phyloP scores from a whole-genome alignment of 1,140 invertebrate genomes.

The Drosophila suzukii region DNA sequence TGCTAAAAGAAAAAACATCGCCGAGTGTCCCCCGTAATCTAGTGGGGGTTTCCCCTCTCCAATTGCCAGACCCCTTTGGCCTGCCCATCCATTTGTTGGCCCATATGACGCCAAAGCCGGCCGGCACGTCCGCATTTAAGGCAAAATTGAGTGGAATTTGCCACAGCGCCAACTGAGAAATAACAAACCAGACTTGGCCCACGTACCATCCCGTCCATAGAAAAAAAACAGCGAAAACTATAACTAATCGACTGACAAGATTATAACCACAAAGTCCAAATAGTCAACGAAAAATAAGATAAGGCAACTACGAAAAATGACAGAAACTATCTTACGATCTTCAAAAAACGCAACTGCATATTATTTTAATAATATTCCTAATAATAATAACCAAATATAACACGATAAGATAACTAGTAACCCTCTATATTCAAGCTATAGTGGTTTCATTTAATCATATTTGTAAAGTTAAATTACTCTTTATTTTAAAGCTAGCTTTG shows the following conservation, averaged over 20 bases:
- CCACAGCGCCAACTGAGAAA: slow-evolving; percentile 11
- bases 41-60: background rate
- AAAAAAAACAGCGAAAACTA: background rate
- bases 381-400: too few relatives aligned
- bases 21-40: background rate
- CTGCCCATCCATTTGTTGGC: background rate
- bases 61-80: background rate
- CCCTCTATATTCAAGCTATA: too few relatives aligned
- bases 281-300: background rate
- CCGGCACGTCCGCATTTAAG: slow-evolving; percentile 37
- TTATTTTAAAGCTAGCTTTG: background rate
- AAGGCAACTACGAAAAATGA: too few relatives aligned
- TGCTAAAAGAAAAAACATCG: slow-evolving; percentile 27
- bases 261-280: slow-evolving; percentile 6
- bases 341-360: background rate
- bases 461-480: background rate
- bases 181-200: slow-evolving; percentile 28
- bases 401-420: too few relatives aligned
- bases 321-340: too few relatives aligned
- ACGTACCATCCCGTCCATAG: slow-evolving; percentile 15
- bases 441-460: background rate
- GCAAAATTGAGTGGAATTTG: slow-evolving; percentile 24
- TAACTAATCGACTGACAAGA: slow-evolving; percentile 11
- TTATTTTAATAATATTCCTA: background rate
- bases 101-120: slow-evolving; percentile 36